phyloP scores from a whole-genome alignment of 2,113 vertebrate species.

The Pomatostomus ruficeps region DNA sequence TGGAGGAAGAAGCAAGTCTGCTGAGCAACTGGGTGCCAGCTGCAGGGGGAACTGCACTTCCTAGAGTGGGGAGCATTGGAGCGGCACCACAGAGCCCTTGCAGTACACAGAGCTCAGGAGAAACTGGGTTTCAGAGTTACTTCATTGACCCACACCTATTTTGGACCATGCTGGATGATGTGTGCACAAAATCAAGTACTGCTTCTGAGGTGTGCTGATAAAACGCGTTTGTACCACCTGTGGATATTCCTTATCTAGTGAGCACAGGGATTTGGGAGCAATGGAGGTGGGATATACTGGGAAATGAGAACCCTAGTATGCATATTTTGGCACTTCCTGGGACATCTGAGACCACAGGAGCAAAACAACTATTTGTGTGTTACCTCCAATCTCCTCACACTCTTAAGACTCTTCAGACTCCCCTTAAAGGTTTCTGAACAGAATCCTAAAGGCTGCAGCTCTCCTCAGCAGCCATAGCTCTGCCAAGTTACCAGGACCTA shows the following conservation, averaged over 20 bases:
- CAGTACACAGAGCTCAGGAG: background rate
- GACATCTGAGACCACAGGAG: background rate
- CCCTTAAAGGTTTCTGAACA: background rate
- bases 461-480: background rate
- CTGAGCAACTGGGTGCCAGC: background rate
- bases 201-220: background rate
- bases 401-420: background rate
- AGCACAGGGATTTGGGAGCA: background rate
- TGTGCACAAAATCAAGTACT: background rate
- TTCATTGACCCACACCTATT: background rate
- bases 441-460: background rate
- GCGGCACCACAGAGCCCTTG: background rate
- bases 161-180: background rate
- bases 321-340: background rate
- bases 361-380: background rate
- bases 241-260: background rate
- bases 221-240: background rate
- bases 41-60: background rate
- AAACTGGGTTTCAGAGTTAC: background rate
- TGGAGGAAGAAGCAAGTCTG: background rate
- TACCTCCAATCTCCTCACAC: background rate
- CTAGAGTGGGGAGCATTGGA: background rate
- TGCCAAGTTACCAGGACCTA: background rate
- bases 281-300: no score
- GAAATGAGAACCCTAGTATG: fast-evolving